Conservation (phyloP, 1,140 invertebrate genomes). For the Brachionus rotundiformis region DNA sequence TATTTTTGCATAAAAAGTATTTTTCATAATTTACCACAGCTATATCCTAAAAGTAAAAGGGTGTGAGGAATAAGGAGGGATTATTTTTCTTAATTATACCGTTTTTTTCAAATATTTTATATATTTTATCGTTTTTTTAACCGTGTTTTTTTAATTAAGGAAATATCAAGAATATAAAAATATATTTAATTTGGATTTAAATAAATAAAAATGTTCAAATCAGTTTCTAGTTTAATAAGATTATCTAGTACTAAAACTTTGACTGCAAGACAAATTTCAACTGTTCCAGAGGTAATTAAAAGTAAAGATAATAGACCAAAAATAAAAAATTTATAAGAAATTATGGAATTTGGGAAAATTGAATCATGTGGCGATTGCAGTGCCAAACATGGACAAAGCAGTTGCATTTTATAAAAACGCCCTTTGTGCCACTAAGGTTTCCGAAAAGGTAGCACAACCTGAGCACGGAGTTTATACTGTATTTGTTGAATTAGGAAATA, state of each 20-base stretch:
- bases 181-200: too few species aligned
- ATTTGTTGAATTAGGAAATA: conserved; percentile 70
- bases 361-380: conserved; percentile 71
- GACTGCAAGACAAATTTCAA: neutral
- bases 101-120: neutral
- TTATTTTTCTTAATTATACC: too few species aligned
- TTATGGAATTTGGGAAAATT: conserved; percentile 67
- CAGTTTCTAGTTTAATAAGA: neutral
- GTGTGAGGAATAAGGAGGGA: too few species aligned
- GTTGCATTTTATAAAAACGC: conserved; percentile 67
- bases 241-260: neutral
- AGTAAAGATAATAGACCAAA: too few species aligned
- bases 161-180: too few species aligned
- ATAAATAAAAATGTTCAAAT: conserved; percentile 51
- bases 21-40: too few species aligned
- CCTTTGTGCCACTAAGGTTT: conserved; percentile 67
- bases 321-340: too few species aligned
- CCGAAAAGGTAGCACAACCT: conserved; percentile 64
- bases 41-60: neutral
- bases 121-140: too few species aligned
- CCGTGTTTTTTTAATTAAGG: too few species aligned
- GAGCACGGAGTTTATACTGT: conserved; percentile 71
- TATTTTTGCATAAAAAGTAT: too few species aligned
- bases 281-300: conserved; percentile 42
- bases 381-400: conserved; percentile 67